Percentiles rank a stretch among this genome's conserved stretches.
phyloP scores from a whole-genome alignment of 1,140 invertebrate genomes.

The Druon quercuslanigerum region DNA sequence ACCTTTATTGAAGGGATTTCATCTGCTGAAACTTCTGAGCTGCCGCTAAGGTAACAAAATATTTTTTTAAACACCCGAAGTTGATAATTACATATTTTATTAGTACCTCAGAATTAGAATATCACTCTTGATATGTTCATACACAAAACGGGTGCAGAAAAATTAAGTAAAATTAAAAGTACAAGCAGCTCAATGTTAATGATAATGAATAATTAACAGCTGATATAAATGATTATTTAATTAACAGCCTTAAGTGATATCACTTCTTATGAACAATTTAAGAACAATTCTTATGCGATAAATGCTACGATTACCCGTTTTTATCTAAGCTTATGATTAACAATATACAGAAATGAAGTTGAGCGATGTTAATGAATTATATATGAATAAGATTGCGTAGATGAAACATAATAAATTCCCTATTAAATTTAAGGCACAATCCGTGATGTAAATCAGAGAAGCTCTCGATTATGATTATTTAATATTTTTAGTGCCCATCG shows the following conservation, averaged over 20 bases:
- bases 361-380: too few relatives aligned
- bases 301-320: too few relatives aligned
- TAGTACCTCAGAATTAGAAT: neutral
- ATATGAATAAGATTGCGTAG: neutral
- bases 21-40: too few relatives aligned
- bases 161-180: conserved; percentile 6
- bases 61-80: too few relatives aligned
- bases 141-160: neutral
- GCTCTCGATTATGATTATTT: neutral
- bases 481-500: neutral
- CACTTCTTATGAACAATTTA: neutral
- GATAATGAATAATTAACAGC: conserved; percentile 18
- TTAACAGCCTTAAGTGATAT: conserved; percentile 20
- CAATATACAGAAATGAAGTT: too few relatives aligned
- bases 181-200: neutral
- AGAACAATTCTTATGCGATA: too few relatives aligned
- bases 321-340: too few relatives aligned
- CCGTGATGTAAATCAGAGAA: neutral
- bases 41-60: too few relatives aligned
- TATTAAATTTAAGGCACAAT: conserved; percentile 20
- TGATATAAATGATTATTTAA: conserved; percentile 4
- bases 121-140: conserved; percentile 10
- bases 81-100: too few relatives aligned
- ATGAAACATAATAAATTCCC: conserved; percentile 31
- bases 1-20: too few relatives aligned